Evolutionary conservation across 2,113 vertebrate genomes (phyloP), one percentile per base, ranked within the genome.

Genomic region (Strix aluco): DNA sequence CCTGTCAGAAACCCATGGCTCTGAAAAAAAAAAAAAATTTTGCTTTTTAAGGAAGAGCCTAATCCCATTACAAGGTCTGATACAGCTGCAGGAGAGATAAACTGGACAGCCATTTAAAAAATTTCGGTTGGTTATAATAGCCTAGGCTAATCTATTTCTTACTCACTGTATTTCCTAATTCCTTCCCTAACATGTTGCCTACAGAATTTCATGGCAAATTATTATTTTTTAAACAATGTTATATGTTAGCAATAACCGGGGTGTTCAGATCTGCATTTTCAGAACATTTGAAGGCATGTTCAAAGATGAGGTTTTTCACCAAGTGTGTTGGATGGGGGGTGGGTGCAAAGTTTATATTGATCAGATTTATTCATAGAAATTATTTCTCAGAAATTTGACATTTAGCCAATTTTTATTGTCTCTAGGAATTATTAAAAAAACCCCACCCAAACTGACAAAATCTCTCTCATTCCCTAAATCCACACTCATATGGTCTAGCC

Each of bases 1-100:
- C 66, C 62, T 79, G 44, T 38, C 34, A 92, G 78, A 94, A 96
- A 74, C 70, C 78, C 57, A 89, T n/a, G 13, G 65, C 72, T 94
- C 57, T 46, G 13, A 44, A 46, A 78, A 38, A 55, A 82, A 59
- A 61, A 65, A 54, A 22, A 25, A 16, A 32, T 13, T 54, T 34
- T 62, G 20, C 40, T 80, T 90, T 86, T 93, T 95, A 89, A 83
- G 83, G 83, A 91, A 93, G 81, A 82, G 32, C 21, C 67, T 97
- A 96, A 97, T 96, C 96, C 94, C 87, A 96, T 97, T 97, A 96
- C 74, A 97, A 97, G 87, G 95, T 92, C 94, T 94, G 92, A 96
- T 95, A 83, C 94, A 97, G 96, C 92, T 97, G 97, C 87, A 92
- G 94, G 74, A 96, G 87, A 94, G 95, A 97, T 95, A 97, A 97